phyloP scores from a whole-genome alignment of 2,888 invertebrate genomes.

The Clistopyga incitator region DNA sequence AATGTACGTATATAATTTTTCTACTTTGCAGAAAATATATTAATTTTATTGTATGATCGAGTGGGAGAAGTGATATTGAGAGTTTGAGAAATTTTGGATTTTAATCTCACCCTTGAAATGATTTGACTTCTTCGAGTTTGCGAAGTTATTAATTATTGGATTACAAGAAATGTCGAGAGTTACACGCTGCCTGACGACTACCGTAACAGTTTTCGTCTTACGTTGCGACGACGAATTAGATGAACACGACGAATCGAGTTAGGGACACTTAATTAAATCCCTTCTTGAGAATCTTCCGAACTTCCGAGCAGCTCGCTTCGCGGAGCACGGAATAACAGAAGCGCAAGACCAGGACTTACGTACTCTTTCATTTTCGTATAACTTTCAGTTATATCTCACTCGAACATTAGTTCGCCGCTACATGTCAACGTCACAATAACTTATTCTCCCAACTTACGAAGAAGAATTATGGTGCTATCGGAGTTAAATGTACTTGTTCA shows the following conservation, averaged over 20 bases:
- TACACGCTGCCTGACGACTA: not conserved
- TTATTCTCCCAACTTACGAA: not conserved
- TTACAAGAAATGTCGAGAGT: slow-evolving; percentile 17
- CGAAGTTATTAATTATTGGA: slow-evolving; percentile 1
- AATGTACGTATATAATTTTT: too few relatives aligned
- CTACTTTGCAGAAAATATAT: too few relatives aligned
- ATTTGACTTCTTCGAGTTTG: not conserved
- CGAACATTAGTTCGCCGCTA: not conserved
- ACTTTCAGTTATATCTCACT: not conserved
- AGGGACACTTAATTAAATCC: slow-evolving; percentile 32
- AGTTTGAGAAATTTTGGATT: not conserved
- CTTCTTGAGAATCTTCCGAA: slow-evolving; percentile 13
- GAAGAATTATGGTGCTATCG: not conserved
- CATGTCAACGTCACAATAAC: slow-evolving; percentile 2
- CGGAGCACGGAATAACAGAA: not conserved
- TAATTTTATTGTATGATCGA: too few relatives aligned
- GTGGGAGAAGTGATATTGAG: not conserved
- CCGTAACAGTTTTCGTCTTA: slow-evolving; percentile 10
- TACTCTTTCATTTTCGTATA: slow-evolving; percentile 8
- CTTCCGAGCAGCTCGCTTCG: slow-evolving; percentile 8
- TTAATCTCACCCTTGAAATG: not conserved
- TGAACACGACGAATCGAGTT: slow-evolving; percentile 24
- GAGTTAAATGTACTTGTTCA: not conserved
- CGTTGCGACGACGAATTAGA: slow-evolving; percentile 16
- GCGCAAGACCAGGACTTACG: slow-evolving; percentile 3